These are phyloP conservation scores for Apomyelois bistriatella DNA, from an alignment of 2,888 invertebrate species.

Conservation along the genomic window DNA sequence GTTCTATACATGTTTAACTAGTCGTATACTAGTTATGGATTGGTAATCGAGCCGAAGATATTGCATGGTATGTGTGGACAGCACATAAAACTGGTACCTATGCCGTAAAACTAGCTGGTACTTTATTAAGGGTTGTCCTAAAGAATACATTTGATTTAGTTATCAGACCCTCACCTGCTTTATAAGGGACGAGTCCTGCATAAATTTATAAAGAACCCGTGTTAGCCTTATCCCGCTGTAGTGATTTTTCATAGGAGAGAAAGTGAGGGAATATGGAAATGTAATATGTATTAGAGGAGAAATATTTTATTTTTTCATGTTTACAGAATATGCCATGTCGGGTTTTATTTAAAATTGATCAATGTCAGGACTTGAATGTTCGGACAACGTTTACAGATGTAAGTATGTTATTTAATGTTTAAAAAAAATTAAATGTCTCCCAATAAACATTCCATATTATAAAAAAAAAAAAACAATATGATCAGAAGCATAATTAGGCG, in stretches of 20 bases:
- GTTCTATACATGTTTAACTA: too few relatives aligned
- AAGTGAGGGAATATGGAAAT: background rate
- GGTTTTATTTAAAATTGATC: constrained; percentile 7
- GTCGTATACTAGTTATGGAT: too few relatives aligned
- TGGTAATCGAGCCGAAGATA: too few relatives aligned
- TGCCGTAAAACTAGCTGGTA: constrained; percentile 30
- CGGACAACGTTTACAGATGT: background rate
- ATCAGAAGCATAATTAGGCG: too few relatives aligned
- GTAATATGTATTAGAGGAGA: background rate
- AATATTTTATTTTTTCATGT: background rate
- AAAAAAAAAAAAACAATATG: too few relatives aligned
- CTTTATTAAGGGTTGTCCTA: constrained; percentile 33
- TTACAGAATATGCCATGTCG: background rate
- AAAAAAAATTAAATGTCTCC: background rate
- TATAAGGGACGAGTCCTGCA: constrained; percentile 52
- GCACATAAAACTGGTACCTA: constrained; percentile 14
- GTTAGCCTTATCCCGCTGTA: background rate
- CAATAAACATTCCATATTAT: too few relatives aligned
- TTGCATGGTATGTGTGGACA: background rate
- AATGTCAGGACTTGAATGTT: background rate
- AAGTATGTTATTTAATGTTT: background rate
- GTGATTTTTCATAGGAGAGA: background rate
- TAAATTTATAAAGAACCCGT: constrained; percentile 39
- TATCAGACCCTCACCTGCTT: constrained; percentile 56
- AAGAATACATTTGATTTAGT: constrained; percentile 65